These are phyloP conservation scores for Erithacus rubecula DNA, from an alignment of 2,797 vertebrate species.

Conservation along the genomic window DNA sequence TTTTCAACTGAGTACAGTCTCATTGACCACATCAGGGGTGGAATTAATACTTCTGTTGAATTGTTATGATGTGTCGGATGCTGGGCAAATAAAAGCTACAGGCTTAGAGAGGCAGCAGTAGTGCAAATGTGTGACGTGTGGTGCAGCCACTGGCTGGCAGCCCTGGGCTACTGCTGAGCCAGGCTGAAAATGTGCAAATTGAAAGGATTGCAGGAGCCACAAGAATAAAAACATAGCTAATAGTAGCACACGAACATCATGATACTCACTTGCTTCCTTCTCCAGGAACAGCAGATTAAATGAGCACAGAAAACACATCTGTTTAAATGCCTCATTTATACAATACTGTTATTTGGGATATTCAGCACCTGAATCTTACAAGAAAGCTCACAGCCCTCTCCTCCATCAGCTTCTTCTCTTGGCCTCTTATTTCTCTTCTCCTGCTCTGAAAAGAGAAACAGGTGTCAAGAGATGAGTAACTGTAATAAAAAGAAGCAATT, in stretches of 20 bases:
- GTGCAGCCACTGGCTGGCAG: neutral
- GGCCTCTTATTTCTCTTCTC: neutral
- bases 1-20: neutral
- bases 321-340: neutral
- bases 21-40: neutral
- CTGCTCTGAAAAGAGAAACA: constrained; percentile 8
- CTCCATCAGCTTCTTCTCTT: neutral
- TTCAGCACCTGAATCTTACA: neutral
- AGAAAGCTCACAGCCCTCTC: neutral
- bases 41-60: neutral
- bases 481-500: neutral
- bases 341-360: neutral
- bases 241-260: neutral
- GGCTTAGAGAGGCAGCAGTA: neutral
- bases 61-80: neutral
- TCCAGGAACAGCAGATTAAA: neutral
- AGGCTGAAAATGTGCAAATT: neutral
- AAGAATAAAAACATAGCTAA: neutral
- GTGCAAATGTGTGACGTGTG: neutral
- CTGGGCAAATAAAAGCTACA: neutral
- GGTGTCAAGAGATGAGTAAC: neutral
- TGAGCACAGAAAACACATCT: neutral
- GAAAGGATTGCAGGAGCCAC: neutral
- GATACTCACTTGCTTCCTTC: neutral
- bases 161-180: neutral